These are phyloP conservation scores for Halcyon leucocephala DNA, from an alignment of 2,797 vertebrate genomes.

Conservation along the genomic window DNA sequence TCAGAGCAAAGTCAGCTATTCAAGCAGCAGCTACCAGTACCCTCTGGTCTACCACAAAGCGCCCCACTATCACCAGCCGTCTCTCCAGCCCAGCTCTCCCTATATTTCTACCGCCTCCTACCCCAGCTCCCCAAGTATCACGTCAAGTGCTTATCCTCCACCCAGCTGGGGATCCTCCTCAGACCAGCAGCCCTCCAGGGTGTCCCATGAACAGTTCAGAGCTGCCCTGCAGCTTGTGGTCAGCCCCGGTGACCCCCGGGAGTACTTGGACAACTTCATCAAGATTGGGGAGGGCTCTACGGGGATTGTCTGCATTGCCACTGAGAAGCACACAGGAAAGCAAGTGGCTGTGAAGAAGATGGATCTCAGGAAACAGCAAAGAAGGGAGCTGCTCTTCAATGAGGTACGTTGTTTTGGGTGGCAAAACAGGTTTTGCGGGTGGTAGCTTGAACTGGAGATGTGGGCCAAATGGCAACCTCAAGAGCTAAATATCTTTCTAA, in stretches of 20 bases:
- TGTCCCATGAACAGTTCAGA: constrained; percentile 97
- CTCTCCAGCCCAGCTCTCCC: constrained; percentile 90
- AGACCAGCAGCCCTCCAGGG: constrained; percentile 93
- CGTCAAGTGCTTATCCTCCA: constrained; percentile 90
- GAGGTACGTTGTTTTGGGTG: constrained; percentile 81
- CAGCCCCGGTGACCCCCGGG: constrained; percentile 93
- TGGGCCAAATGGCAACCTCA: not conserved
- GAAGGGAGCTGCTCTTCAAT: constrained; percentile 96
- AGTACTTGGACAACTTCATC: constrained; percentile 97
- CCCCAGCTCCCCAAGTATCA: constrained; percentile 92
- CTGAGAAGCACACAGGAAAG: constrained; percentile 95
- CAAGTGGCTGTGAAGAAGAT: constrained; percentile 99
- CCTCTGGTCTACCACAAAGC: constrained; percentile 90
- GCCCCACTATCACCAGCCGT: constrained; percentile 88
- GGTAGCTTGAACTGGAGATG: rapidly evolving
- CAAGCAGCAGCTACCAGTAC: constrained; percentile 88
- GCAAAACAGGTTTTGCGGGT: rapidly evolving
- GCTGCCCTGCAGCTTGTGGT: constrained; percentile 97
- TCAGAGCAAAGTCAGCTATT: constrained; percentile 89
- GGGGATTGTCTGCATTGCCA: constrained; percentile 97
- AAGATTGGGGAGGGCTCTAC: constrained; percentile 99
- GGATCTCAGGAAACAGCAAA: constrained; percentile 97
- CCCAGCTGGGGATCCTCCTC: constrained; percentile 96
- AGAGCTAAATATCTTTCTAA: not conserved
- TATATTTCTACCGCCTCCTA: constrained; percentile 92